phyloP scores from a whole-genome alignment of 2,888 invertebrate species.

The Enoplolaimus lenunculus region DNA sequence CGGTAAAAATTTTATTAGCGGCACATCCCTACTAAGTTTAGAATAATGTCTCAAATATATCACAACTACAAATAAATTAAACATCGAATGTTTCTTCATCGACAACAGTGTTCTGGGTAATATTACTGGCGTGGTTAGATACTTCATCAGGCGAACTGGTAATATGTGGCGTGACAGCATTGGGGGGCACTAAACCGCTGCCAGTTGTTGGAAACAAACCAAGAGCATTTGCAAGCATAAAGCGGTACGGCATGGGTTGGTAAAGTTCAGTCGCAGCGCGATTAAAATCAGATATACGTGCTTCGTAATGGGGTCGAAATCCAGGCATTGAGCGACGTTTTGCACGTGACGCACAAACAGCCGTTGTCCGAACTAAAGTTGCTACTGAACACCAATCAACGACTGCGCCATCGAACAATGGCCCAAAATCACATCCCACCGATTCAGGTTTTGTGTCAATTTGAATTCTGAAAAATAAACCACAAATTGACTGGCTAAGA shows the following conservation, averaged over 20 bases:
- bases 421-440: constrained; percentile 57
- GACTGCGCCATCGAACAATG: constrained; percentile 79
- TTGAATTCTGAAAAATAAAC: constrained; percentile 10
- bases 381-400: constrained; percentile 60
- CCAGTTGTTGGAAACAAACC: background rate
- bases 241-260: background rate
- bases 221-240: background rate
- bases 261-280: background rate
- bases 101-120: too few species aligned
- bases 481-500: background rate
- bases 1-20: too few species aligned
- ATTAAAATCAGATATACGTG: constrained; percentile 1
- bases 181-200: too few species aligned
- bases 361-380: constrained; percentile 71
- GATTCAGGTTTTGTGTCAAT: constrained; percentile 11
- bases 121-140: too few species aligned
- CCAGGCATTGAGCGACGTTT: constrained; percentile 50
- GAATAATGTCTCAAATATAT: too few species aligned
- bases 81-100: too few species aligned
- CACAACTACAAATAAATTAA: too few species aligned
- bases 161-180: too few species aligned
- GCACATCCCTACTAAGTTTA: too few species aligned
- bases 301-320: background rate
- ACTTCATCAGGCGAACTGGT: too few species aligned
- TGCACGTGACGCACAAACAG: constrained; percentile 75